A percentile compares a stretch with the other conserved stretches of the same genome.
These are phyloP conservation scores for Cheilosia impressa DNA, from an alignment of 2,888 invertebrate species.

Conservation along the genomic window DNA sequence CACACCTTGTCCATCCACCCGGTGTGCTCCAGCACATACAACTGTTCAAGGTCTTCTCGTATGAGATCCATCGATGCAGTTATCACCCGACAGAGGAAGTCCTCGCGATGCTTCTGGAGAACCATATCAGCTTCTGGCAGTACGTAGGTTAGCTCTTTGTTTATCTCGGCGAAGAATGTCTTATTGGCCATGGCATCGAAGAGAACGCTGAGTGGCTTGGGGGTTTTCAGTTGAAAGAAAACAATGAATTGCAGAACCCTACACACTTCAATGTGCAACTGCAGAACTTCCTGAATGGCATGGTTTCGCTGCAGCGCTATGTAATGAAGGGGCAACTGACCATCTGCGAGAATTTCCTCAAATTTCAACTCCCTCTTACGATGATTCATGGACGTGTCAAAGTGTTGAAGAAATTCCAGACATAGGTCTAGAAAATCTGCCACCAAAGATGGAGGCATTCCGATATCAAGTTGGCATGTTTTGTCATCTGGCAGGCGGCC, in stretches of 20 bases:
- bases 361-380: constrained; percentile 81
- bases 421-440: constrained; percentile 87
- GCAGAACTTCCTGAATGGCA: constrained; percentile 90
- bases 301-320: constrained; percentile 91
- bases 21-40: constrained; percentile 85
- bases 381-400: constrained; percentile 79
- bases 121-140: constrained; percentile 88
- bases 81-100: constrained; percentile 90
- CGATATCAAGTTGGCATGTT: constrained; percentile 90
- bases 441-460: constrained; percentile 87
- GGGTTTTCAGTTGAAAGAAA: constrained; percentile 89
- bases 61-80: constrained; percentile 90
- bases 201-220: constrained; percentile 89
- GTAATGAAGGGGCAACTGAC: constrained; percentile 86
- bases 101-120: constrained; percentile 87
- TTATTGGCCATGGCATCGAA: constrained; percentile 90
- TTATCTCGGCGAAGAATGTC: constrained; percentile 83
- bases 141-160: constrained; percentile 85
- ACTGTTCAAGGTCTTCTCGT: constrained; percentile 85
- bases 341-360: constrained; percentile 82
- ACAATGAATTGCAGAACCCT: constrained; percentile 91
- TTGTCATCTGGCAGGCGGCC: constrained; percentile 94
- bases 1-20: constrained; percentile 90
- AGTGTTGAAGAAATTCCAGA: constrained; percentile 80
- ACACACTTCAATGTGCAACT: constrained; percentile 92